phyloP scores from a whole-genome alignment of 2,797 vertebrate genomes.

The Microctenopoma stevenorrisi region DNA sequence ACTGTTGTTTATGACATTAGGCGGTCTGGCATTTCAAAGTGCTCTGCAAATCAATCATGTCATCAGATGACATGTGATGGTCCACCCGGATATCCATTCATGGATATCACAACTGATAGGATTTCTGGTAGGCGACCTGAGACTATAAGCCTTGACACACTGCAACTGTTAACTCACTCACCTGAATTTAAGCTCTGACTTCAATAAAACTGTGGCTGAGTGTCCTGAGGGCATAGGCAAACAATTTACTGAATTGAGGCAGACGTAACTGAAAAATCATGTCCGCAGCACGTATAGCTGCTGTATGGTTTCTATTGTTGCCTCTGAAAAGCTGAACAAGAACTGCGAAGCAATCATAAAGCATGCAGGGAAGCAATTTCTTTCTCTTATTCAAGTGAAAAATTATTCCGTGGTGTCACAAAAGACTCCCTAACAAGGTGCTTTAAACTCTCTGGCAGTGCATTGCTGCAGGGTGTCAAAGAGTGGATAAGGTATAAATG shows the following conservation, averaged over 20 bases:
- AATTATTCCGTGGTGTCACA: conserved; percentile 81
- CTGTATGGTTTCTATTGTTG: conserved; percentile 76
- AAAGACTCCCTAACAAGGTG: conserved; percentile 84
- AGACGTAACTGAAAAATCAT: conserved; percentile 62
- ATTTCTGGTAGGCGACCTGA: conserved; percentile 39
- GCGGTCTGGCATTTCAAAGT: conserved; percentile 40
- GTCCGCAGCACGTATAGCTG: conserved; percentile 60
- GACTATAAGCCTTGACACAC: conserved; percentile 35
- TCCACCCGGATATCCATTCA: conserved; percentile 40
- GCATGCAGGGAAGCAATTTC: conserved; percentile 82
- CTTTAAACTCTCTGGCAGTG: conserved; percentile 80
- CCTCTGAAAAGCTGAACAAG: conserved; percentile 72
- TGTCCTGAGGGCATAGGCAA: conserved; percentile 65
- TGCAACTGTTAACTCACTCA: conserved; percentile 56
- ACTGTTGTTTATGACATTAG: conserved; percentile 48
- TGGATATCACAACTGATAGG: conserved; percentile 32
- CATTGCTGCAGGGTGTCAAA: conserved; percentile 76
- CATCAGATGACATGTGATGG: conserved; percentile 23
- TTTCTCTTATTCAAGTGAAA: conserved; percentile 84
- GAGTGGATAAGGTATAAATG: conserved; percentile 81
- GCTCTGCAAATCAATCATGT: conserved; percentile 17
- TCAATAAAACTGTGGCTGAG: conserved; percentile 56
- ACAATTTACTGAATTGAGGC: conserved; percentile 71
- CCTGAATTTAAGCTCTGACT: conserved; percentile 55
- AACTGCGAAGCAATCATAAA: conserved; percentile 80